Evolutionary conservation across 2,797 vertebrate species (phyloP), one percentile per base, ranked within the genome.

Genomic region (Hypotaenidia okinawae): DNA sequence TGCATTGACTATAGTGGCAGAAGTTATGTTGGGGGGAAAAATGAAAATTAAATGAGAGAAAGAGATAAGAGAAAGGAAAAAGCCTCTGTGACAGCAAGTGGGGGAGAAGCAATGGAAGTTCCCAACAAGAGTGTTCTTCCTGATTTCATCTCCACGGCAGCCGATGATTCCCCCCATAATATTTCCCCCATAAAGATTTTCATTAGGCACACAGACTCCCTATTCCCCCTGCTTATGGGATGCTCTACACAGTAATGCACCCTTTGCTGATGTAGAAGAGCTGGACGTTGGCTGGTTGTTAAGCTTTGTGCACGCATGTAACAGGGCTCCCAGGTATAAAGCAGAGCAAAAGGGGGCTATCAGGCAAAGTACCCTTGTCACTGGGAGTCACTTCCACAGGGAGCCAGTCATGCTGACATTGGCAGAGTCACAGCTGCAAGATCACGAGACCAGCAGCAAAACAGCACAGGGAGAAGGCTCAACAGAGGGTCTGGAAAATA

Each of bases 361-460:
- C 22, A 77, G 35, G 10, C 11, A 91, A 24, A 68, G 8, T 23
- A 61, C 51, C 66, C 28, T 32, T 11, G 32, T 22, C 11, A 10
- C 9, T 41, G 32, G 15, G 22, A 64, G 16, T 39, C 6, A 3
- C 6, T 76, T 85, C 43, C 19, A 2, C 0, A 2, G 0, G 30
- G 7, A 68, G 21, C 18, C 21, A 2, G 5, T 59, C n/a, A 45
- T 18, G 43, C 43, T 45, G 43, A 55, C 8, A 54, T 21, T 51
- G 55, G 11, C 21, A 47, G 24, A 59, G 22, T 39, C 49, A 59
- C 33, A 57, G 35, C 6, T 74, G n/a, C 49, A 81, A 59, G 30
- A 73, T 21, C 16, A 18, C 57, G 49, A 72, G 11, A 93, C 79
- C 5, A 45, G 10, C n/a, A 49, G 21, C 43, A 81, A 57, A 74